A percentile compares a stretch with the other conserved stretches of the same genome.
phyloP scores from a whole-genome alignment of 2,797 vertebrate species.

The Acridotheres tristis region DNA sequence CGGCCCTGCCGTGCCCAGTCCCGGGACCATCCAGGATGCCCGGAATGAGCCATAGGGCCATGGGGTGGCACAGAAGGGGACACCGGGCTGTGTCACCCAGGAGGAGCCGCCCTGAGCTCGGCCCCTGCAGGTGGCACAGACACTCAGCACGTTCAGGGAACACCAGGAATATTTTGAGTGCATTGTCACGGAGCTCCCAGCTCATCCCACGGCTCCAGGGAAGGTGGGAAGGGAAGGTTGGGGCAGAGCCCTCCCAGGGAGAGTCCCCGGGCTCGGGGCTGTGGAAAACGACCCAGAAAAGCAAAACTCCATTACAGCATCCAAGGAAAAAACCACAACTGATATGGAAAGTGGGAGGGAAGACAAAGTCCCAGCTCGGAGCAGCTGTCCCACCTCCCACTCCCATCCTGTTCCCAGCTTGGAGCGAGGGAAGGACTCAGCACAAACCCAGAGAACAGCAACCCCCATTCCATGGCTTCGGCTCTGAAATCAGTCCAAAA shows the following conservation, averaged over 20 bases:
- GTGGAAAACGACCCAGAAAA: background rate
- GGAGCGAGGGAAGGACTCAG: rapidly evolving
- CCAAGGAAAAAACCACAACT: background rate
- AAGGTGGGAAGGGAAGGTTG: background rate
- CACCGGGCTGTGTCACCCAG: background rate
- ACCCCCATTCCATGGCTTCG: background rate
- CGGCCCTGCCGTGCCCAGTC: background rate
- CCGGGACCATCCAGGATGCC: background rate
- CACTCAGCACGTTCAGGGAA: background rate
- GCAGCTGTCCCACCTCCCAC: background rate
- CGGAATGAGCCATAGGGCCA: background rate
- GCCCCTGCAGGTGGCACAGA: background rate
- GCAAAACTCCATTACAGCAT: background rate
- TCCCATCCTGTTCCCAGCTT: background rate
- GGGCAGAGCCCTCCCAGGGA: background rate
- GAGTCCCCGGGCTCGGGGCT: rapidly evolving
- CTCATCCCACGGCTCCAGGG: background rate
- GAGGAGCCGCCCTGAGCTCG: background rate
- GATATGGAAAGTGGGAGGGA: rapidly evolving
- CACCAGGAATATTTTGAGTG: background rate
- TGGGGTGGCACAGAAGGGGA: background rate
- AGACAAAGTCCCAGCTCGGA: rapidly evolving
- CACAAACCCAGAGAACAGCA: background rate
- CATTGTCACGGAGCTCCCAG: background rate
- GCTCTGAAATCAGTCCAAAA: background rate